Percentiles rank a stretch among this genome's conserved stretches.
Conservation (phyloP, 1,140 invertebrate species). For the Pseudomyrmex pallidus region DNA sequence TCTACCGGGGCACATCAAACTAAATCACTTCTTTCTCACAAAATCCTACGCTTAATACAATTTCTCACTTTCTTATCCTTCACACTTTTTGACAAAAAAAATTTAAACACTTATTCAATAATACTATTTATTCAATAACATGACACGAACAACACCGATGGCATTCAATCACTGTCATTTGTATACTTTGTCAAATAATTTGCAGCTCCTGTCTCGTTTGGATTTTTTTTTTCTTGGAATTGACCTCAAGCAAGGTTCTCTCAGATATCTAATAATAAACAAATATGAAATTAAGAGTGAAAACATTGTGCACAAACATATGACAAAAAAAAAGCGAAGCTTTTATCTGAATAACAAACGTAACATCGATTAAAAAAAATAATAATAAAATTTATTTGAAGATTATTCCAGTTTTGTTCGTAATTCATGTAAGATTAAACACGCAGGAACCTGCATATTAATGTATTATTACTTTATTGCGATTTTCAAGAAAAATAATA, state of each 20-base stretch:
- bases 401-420: not conserved
- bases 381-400: not conserved
- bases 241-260: slow-evolving; percentile 14
- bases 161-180: slow-evolving; percentile 14
- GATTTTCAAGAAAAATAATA: not conserved
- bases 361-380: slow-evolving; percentile 6
- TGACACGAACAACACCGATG: not conserved
- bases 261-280: slow-evolving; percentile 6
- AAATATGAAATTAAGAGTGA: slow-evolving; percentile 26
- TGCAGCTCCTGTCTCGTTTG: slow-evolving; percentile 14
- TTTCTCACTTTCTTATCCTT: not conserved
- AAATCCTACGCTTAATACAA: slow-evolving; percentile 20
- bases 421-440: not conserved
- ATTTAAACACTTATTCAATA: slow-evolving; percentile 1
- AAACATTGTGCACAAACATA: slow-evolving; percentile 22
- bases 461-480: not conserved
- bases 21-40: slow-evolving; percentile 5
- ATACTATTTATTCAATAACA: slow-evolving; percentile 28
- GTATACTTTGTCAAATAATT: slow-evolving; percentile 13
- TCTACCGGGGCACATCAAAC: slow-evolving; percentile 22
- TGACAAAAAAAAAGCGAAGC: slow-evolving; percentile 38
- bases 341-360: not conserved
- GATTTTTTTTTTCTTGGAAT: not conserved
- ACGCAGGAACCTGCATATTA: not conserved
- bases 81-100: not conserved